Evolutionary conservation across 1,140 invertebrate genomes (phyloP), one percentile per base, ranked within the genome.

Genomic region (Aphis craccivora): DNA sequence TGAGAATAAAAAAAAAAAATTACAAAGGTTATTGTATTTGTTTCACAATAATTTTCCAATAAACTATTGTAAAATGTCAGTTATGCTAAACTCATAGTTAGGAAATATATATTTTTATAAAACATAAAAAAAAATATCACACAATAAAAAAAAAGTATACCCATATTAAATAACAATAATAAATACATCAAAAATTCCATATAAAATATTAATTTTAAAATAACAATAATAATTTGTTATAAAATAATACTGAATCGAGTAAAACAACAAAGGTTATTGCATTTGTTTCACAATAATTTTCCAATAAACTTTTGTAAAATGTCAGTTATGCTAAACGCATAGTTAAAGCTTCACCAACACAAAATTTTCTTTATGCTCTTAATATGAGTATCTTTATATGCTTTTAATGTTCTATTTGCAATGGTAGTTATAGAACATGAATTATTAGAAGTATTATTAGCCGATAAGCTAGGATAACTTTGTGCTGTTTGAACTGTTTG

Each of bases 401-500:
- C n/a, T n/a, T n/a, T n/a, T n/a, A 93, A 93, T 30, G 90, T 89
- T 48, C 90, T 89, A 84, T 91, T 92, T 83, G 93, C 94, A 87
- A 93, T 94, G 6, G 94, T 93, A 67, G 94, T 93, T 22, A 96
- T 95, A 60, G 96, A 95, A 35, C 95, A 95, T 20, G 95, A 94
- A 92, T 95, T 95, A 60, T 96, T 95, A 88, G 96, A 96, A 94
- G 97, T 96, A 94, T 96, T 96, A 94, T 96, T 96, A 93, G 97
- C 97, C 37, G 98, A 97, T 93, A 97, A 95, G 95, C 98, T 99
- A 2, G 99, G 99, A 96, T 99, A 99, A 95, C 98, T 99, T 95
- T 99, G 98, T 25, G 98, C 98, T 9, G 98, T 98, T n/a, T n/a
- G n/a, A n/a, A n/a, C n/a, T n/a, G n/a, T n/a, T 94, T 98, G 99